Evolutionary conservation across 2,888 invertebrate species (phyloP).

Genomic region (Metellina segmentata): DNA sequence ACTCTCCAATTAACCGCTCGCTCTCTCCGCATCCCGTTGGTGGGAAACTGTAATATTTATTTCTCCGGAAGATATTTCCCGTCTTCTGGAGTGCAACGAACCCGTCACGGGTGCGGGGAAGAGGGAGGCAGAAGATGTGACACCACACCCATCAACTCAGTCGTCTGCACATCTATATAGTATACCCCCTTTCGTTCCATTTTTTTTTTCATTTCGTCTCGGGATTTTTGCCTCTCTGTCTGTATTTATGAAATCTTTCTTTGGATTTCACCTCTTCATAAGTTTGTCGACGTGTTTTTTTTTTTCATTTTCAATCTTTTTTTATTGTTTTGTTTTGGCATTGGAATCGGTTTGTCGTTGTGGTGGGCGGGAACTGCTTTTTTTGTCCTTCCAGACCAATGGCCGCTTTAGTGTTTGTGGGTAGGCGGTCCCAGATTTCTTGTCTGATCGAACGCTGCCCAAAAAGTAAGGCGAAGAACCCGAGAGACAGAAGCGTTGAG

Average conservation of each 20-base stretch:
- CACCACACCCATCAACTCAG: constrained; percentile 12
- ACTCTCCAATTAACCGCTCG: neutral
- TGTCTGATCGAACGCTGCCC: neutral
- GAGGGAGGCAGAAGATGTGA: constrained; percentile 1
- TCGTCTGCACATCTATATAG: too few relatives aligned
- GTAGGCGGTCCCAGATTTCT: neutral
- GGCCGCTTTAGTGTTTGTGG: neutral
- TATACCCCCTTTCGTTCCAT: constrained; percentile 1
- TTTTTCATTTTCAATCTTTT: neutral
- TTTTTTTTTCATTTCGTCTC: neutral
- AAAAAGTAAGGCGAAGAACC: neutral
- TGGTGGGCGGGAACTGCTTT: too few relatives aligned
- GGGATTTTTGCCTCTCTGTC: neutral
- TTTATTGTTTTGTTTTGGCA: neutral
- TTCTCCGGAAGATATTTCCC: neutral
- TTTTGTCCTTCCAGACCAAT: neutral
- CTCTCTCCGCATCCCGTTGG: neutral
- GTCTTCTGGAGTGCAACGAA: constrained; percentile 46
- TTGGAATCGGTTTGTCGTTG: neutral
- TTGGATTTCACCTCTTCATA: neutral
- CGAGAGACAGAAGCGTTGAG: too few relatives aligned
- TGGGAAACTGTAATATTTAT: neutral
- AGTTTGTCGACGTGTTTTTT: neutral
- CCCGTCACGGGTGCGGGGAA: neutral
- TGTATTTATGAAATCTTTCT: neutral